These are phyloP conservation scores for Stomatorhinus ivindoensis DNA, from an alignment of 2,113 vertebrate species.

Conservation along the genomic window DNA sequence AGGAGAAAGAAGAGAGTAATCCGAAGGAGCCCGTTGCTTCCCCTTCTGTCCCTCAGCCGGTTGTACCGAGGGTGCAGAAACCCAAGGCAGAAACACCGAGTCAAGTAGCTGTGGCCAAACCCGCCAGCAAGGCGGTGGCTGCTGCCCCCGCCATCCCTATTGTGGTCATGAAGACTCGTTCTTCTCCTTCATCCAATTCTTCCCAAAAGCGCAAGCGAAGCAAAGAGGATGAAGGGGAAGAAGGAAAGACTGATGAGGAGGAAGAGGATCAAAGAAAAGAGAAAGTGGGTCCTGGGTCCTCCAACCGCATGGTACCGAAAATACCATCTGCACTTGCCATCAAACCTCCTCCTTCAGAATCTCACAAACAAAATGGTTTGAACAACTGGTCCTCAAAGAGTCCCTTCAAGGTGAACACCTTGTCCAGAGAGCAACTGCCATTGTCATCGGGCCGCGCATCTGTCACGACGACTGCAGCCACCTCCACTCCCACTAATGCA, in stretches of 20 bases:
- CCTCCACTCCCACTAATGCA: background rate
- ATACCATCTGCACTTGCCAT: slow-evolving; percentile 48
- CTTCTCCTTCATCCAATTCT: slow-evolving; percentile 41
- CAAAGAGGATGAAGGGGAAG: slow-evolving; percentile 45
- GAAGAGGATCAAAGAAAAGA: slow-evolving; percentile 36
- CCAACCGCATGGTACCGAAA: slow-evolving; percentile 62
- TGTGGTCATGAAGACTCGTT: slow-evolving; percentile 47
- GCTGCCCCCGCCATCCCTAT: slow-evolving; percentile 34
- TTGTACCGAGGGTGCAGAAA: slow-evolving; percentile 48
- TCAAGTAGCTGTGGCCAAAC: slow-evolving; percentile 55
- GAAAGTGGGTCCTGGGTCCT: slow-evolving; percentile 36
- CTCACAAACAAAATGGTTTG: slow-evolving; percentile 63
- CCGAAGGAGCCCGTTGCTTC: slow-evolving; percentile 50
- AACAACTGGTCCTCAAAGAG: slow-evolving; percentile 62
- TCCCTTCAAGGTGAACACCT: slow-evolving; percentile 63
- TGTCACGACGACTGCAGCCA: background rate
- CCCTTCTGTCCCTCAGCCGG: slow-evolving; percentile 29
- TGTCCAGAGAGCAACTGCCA: slow-evolving; percentile 62
- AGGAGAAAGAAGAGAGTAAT: slow-evolving; percentile 51
- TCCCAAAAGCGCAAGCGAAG: slow-evolving; percentile 43
- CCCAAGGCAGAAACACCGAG: slow-evolving; percentile 52
- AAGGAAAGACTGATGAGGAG: slow-evolving; percentile 52
- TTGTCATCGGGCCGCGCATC: slow-evolving; percentile 45
- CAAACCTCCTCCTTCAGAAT: slow-evolving; percentile 40
- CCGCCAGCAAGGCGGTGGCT: slow-evolving; percentile 46